Evolutionary conservation across 1,140 invertebrate species (phyloP).

Genomic region (Chelonus insularis): DNA sequence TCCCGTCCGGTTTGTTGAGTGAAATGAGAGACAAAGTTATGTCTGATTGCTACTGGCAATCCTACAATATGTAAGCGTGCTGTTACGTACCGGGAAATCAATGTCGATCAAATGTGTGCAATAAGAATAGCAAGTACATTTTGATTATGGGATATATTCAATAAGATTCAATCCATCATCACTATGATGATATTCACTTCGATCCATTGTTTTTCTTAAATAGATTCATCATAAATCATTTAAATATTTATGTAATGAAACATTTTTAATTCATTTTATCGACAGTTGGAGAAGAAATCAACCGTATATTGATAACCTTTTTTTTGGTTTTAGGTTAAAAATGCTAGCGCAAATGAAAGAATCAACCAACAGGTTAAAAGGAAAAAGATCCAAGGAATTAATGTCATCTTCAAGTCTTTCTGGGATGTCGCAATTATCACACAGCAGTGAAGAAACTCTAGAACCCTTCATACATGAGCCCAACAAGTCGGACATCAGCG

Average conservation of each 20-base stretch:
- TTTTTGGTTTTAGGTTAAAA: conserved; percentile 37
- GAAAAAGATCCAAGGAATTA: conserved; percentile 52
- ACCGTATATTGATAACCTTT: not conserved
- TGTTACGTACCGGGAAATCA: conserved; percentile 30
- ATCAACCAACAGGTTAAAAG: conserved; percentile 42
- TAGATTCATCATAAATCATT: no score
- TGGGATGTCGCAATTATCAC: conserved; percentile 57
- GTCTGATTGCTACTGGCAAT: conserved; percentile 24
- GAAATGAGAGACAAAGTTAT: conserved; percentile 21
- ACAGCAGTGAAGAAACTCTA: conserved; percentile 55
- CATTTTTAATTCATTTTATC: no score
- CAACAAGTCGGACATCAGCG: conserved; percentile 41
- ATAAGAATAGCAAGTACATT: conserved; percentile 9
- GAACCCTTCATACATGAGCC: conserved; percentile 53
- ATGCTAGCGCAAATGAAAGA: conserved; percentile 52
- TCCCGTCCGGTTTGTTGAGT: conserved; percentile 13
- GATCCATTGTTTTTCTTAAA: no score
- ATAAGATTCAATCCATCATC: no score
- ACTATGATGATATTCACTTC: no score
- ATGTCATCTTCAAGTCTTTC: conserved; percentile 57
- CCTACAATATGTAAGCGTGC: conserved; percentile 6
- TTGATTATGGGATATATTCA: no score
- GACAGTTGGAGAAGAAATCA: no score
- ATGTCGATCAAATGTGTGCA: conserved; percentile 1
- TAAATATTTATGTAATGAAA: no score